Conservation (phyloP, 2,888 invertebrate genomes). For the Zootermopsis nevadensis region DNA sequence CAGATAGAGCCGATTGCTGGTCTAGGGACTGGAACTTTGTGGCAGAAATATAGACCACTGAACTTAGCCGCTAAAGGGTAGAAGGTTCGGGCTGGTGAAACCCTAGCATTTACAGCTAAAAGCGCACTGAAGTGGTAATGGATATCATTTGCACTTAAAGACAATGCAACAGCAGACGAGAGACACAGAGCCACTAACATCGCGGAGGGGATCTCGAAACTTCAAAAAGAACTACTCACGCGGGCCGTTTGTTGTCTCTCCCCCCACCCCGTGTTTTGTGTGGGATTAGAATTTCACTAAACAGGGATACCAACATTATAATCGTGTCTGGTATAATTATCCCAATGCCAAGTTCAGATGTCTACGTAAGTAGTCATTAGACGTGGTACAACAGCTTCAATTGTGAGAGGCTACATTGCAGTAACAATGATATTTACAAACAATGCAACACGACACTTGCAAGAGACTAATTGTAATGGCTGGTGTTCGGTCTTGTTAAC, state of each 20-base stretch:
- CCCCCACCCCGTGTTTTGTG: no score
- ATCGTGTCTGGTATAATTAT: background rate
- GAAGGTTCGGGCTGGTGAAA: background rate
- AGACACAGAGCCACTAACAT: background rate
- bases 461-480: background rate
- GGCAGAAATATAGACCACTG: background rate
- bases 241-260: background rate
- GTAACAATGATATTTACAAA: background rate
- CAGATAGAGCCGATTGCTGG: background rate
- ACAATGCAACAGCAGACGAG: background rate
- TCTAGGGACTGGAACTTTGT: background rate
- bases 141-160: constrained; percentile 6
- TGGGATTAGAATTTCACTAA: background rate
- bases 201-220: background rate
- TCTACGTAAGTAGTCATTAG: background rate
- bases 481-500: background rate
- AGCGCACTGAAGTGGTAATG: background rate
- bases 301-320: background rate
- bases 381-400: no score
- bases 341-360: background rate
- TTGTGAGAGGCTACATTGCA: background rate
- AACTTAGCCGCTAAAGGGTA: background rate
- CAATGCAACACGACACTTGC: background rate
- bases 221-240: background rate
- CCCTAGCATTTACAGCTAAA: background rate